phyloP scores from a whole-genome alignment of 2,113 vertebrate species.

The Burhinus oedicnemus region DNA sequence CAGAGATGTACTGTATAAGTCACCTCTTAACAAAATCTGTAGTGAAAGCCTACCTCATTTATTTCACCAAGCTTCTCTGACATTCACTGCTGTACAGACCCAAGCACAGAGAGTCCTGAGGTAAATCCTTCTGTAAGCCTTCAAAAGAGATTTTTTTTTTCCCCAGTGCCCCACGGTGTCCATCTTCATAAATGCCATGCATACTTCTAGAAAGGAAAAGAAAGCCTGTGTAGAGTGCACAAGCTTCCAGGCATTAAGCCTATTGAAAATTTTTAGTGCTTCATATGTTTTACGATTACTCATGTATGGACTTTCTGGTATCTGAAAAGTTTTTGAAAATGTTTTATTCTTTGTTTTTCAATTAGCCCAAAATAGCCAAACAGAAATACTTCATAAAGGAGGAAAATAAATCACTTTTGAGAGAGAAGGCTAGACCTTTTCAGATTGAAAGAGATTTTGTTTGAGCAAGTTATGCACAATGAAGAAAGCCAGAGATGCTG shows the following conservation, averaged over 20 bases:
- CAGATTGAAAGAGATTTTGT: neutral
- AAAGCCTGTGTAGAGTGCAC: neutral
- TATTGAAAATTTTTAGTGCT: neutral
- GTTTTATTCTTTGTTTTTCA: neutral
- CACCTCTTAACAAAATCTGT: neutral
- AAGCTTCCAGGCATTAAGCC: neutral
- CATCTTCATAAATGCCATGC: neutral
- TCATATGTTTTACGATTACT: neutral
- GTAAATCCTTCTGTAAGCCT: neutral
- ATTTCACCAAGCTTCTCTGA: neutral
- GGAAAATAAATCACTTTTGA: neutral
- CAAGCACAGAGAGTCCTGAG: neutral
- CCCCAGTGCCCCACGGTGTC: neutral
- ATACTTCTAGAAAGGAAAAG: neutral
- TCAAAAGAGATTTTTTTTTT: neutral
- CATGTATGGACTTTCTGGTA: neutral
- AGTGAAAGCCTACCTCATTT: neutral
- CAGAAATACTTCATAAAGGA: neutral
- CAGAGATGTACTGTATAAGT: neutral
- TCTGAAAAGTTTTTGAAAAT: neutral
- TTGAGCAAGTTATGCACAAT: neutral
- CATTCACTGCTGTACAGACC: neutral
- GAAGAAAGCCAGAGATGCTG: neutral
- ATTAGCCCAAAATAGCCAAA: neutral
- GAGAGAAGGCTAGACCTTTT: neutral